Percentiles rank a stretch among this genome's conserved stretches.
Evolutionary conservation across 2,888 invertebrate species (phyloP).

Genomic region (Ametastegia equiseti): DNA sequence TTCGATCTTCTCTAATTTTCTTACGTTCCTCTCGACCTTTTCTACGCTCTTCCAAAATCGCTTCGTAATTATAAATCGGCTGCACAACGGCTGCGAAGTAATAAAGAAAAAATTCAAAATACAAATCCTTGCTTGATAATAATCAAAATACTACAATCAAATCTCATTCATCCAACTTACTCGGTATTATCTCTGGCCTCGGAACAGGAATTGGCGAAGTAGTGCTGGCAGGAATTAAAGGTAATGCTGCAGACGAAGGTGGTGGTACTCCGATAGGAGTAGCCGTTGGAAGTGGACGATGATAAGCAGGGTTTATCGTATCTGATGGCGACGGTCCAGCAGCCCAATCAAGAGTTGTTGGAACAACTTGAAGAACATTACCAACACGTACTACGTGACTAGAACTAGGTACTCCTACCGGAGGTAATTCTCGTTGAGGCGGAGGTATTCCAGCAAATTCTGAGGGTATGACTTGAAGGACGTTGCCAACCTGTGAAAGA

Average conservation of each 20-base stretch:
- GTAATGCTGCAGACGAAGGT: conserved; percentile 54
- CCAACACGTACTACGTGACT: conserved; percentile 72
- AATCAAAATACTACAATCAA: neutral
- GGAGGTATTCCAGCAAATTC: conserved; percentile 69
- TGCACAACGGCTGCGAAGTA: conserved; percentile 60
- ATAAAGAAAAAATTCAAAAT: neutral
- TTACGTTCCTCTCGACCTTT: conserved; percentile 72
- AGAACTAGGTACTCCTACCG: conserved; percentile 51
- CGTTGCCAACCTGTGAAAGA: conserved; percentile 78
- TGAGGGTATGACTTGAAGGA: conserved; percentile 80
- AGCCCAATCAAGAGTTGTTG: conserved; percentile 71
- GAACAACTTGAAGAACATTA: conserved; percentile 73
- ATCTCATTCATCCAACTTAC: neutral
- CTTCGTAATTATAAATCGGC: conserved; percentile 73
- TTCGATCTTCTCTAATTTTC: conserved; percentile 64
- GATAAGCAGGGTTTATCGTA: conserved; percentile 26
- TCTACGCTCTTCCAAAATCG: conserved; percentile 70
- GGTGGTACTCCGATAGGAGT: conserved; percentile 47
- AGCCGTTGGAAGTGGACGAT: neutral
- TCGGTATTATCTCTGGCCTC: conserved; percentile 47
- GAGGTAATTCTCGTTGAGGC: conserved; percentile 47
- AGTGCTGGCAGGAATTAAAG: neutral
- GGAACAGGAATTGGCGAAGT: conserved; percentile 60
- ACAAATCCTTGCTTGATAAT: neutral
- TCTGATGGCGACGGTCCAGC: conserved; percentile 21